Percentiles rank a stretch among this genome's conserved stretches.
Conservation (phyloP, 2,113 vertebrate species). For the Ailurus styani region DNA sequence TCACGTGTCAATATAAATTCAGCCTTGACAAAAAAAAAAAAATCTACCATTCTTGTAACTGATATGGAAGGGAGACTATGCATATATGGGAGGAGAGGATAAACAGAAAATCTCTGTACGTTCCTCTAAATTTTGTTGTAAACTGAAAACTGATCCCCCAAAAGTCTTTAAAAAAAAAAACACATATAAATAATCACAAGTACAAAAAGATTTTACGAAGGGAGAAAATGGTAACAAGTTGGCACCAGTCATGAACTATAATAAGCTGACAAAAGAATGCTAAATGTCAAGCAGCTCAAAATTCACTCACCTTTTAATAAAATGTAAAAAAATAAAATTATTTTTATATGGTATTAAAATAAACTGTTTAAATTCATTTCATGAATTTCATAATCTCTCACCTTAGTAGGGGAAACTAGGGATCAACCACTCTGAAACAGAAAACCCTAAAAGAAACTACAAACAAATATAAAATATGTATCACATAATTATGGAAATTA, state of each 20-base stretch:
- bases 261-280: not conserved
- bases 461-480: not conserved
- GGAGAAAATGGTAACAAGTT: not conserved
- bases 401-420: not conserved
- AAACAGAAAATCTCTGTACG: not conserved
- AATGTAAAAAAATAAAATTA: not conserved
- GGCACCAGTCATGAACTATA: not conserved
- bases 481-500: not conserved
- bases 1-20: not conserved
- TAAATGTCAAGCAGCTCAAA: not conserved
- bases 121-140: not conserved
- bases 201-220: not conserved
- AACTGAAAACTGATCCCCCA: not conserved
- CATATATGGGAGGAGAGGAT: not conserved
- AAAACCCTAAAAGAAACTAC: not conserved
- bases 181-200: constrained; percentile 20
- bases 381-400: not conserved
- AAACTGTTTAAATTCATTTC: not conserved
- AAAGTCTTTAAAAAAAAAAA: not conserved
- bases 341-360: not conserved
- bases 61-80: not conserved
- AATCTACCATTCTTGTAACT: not conserved
- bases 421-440: not conserved
- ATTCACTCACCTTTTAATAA: not conserved
- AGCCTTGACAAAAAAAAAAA: not conserved